Conservation (phyloP, 1,140 invertebrate species). For the Tetramorium simillimum region DNA sequence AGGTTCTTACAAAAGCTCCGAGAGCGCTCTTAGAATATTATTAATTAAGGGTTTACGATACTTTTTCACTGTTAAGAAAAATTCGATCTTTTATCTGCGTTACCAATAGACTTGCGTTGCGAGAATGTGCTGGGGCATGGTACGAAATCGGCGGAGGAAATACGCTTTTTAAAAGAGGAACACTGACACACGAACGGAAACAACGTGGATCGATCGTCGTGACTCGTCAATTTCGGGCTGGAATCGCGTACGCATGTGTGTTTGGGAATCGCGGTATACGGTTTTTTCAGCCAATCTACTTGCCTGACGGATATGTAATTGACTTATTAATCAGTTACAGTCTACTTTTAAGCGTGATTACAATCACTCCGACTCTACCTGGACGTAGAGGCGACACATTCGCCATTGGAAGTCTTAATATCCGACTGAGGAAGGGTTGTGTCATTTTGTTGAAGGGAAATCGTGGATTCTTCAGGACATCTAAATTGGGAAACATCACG, state of each 20-base stretch:
- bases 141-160: neutral
- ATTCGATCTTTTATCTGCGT: conserved; percentile 7
- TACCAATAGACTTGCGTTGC: neutral
- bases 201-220: neutral
- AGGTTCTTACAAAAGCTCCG: neutral
- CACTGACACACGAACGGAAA: conserved; percentile 4
- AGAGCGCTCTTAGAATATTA: neutral
- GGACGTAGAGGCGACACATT: neutral
- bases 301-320: conserved; percentile 58
- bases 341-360: neutral
- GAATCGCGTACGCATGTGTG: neutral
- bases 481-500: conserved; percentile 20
- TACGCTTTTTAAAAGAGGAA: neutral
- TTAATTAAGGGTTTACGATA: neutral
- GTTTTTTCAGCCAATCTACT: conserved; percentile 78
- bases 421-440: neutral
- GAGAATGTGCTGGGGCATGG: neutral
- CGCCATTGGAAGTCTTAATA: neutral
- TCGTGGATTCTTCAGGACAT: neutral
- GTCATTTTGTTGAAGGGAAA: neutral
- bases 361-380: conserved; percentile 15
- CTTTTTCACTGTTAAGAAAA: neutral
- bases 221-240: conserved; percentile 13
- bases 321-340: neutral
- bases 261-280: conserved; percentile 69